Evolutionary conservation across 53 echinoderm and acorn worm species (phyloP), one percentile per base, ranked within the genome.

Genomic region (Henricia sp.): DNA sequence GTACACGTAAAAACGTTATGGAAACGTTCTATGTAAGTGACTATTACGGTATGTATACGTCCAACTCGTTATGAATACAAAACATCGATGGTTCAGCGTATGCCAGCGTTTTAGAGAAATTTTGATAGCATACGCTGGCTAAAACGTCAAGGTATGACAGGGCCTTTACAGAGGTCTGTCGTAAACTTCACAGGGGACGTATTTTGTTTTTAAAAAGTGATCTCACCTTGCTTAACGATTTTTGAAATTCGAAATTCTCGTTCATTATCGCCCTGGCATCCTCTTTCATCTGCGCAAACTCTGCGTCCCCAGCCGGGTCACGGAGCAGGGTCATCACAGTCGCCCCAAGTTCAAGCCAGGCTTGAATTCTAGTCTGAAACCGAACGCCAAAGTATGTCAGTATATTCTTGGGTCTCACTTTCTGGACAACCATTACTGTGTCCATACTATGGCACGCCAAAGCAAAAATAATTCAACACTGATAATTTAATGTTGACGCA

Each of bases 231-330:
- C 70, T 70, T 28, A 70, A 11, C 46, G 20, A 27, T 10, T 9
- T 84, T 72, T 96, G 93, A 91, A 96, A 91, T 34, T 88, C 89
- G 0, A 96, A 37, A 28, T 91, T 87, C 6, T 53, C 82, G n/a
- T 74, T 43, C 83, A 93, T 83, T 17, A 57, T 42, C 26, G 44
- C 37, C n/a, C 70, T n/a, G 17, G 83, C 90, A 5, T 48, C 60
- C 6, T 19, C 39, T 16, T 21, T 20, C 2, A 24, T 23, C 38
- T 37, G 16, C 1, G 23, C 53, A 23, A 3, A 41, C 29, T 66
- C 51, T 12, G 57, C 35, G 24, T 35, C 39, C 4, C 58, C 59
- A 9, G 51, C 35, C 3, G 17, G 34, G 21, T 75, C 77, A 41
- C 62, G 41, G 12, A 93, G 80, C 2, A 90, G 76, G 24, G 83